These are phyloP conservation scores for Meda fulgida DNA, from an alignment of 2,797 vertebrate species.

Conservation along the genomic window DNA sequence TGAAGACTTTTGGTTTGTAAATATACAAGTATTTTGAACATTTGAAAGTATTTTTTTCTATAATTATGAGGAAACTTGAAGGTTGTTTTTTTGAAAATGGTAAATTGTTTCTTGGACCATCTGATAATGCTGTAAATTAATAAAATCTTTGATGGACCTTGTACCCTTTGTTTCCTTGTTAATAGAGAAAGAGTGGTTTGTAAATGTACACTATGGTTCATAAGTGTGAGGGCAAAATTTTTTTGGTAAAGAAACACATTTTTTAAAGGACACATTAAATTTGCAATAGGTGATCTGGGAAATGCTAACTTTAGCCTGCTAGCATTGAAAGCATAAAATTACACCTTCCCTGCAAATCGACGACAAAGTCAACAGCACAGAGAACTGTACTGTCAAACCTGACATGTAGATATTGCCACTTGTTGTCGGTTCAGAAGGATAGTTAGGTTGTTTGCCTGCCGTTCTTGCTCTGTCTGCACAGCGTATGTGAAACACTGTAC, in stretches of 20 bases:
- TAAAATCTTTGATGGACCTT: background rate
- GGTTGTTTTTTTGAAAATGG: background rate
- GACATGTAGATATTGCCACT: too few species aligned
- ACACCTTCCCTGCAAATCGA: too few species aligned
- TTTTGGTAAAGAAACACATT: background rate
- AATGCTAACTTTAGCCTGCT: too few species aligned
- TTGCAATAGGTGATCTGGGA: too few species aligned
- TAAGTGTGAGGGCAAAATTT: background rate
- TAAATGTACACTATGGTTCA: background rate
- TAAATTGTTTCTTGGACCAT: background rate
- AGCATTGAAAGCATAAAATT: too few species aligned
- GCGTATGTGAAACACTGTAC: too few species aligned
- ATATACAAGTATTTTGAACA: conserved; percentile 27
- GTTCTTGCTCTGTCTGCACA: too few species aligned
- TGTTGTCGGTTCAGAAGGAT: too few species aligned
- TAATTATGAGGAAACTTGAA: conserved; percentile 30
- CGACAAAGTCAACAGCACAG: too few species aligned
- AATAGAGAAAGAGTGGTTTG: background rate
- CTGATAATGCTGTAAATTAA: conserved; percentile 17
- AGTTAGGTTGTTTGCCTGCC: too few species aligned
- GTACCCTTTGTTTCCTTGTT: background rate
- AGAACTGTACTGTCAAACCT: too few species aligned
- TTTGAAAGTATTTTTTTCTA: conserved; percentile 54
- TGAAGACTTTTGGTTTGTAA: conserved; percentile 33
- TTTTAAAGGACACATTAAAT: background rate